Conservation (phyloP, 2,113 vertebrate species). For the Onychostoma macrolepis region DNA sequence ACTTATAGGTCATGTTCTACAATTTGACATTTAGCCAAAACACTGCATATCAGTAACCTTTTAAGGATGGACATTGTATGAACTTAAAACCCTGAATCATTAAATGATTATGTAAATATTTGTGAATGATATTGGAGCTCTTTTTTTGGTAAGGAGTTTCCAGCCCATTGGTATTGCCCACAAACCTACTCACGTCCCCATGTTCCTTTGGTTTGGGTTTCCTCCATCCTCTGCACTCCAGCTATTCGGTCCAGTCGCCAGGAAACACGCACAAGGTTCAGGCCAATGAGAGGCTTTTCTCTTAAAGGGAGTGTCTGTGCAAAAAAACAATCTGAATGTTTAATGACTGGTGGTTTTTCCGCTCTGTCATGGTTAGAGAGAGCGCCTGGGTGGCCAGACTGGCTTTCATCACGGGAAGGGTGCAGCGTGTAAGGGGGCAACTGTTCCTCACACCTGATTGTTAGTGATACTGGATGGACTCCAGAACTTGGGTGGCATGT, state of each 20-base stretch:
- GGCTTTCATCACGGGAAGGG: slow-evolving; percentile 48
- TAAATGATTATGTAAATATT: slow-evolving; percentile 18
- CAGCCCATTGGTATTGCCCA: slow-evolving; percentile 29
- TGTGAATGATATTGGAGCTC: not conserved
- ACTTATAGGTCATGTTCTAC: not conserved
- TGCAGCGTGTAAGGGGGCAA: slow-evolving; percentile 23
- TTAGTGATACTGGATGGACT: slow-evolving; percentile 52
- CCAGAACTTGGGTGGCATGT: slow-evolving; percentile 58
- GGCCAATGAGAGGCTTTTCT: slow-evolving; percentile 73
- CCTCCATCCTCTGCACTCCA: slow-evolving; percentile 21
- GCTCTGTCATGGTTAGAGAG: slow-evolving; percentile 54
- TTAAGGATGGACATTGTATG: not conserved
- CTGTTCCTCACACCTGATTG: slow-evolving; percentile 57
- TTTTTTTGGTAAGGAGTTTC: slow-evolving; percentile 15
- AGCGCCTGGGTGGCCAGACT: slow-evolving; percentile 54
- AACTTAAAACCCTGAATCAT: not conserved
- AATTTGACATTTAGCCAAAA: not conserved
- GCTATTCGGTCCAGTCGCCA: slow-evolving; percentile 41
- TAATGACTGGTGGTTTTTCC: slow-evolving; percentile 55
- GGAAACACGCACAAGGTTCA: slow-evolving; percentile 52
- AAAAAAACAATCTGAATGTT: slow-evolving; percentile 49
- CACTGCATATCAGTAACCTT: not conserved
- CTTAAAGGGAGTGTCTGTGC: slow-evolving; percentile 49
- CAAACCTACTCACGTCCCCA: not conserved
- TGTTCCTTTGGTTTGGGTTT: slow-evolving; percentile 2